Evolutionary conservation across 1,140 invertebrate genomes (phyloP).

Genomic region (Zaprionus nigranus): DNA sequence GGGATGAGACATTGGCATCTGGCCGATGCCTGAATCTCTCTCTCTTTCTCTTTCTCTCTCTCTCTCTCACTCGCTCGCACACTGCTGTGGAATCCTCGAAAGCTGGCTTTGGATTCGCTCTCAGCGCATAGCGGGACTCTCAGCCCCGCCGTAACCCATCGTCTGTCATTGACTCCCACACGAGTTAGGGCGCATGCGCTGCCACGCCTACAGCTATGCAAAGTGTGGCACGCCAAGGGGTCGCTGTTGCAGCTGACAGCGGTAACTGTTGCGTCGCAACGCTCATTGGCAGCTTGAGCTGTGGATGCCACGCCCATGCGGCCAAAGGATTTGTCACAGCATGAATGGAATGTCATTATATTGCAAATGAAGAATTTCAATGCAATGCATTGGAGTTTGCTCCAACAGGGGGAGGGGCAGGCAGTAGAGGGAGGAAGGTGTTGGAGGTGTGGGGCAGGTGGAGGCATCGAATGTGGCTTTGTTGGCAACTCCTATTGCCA

Average conservation of each 20-base stretch:
- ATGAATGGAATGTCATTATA: conserved; percentile 77
- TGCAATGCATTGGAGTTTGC: conserved; percentile 74
- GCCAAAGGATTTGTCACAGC: conserved; percentile 43
- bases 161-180: conserved; percentile 44
- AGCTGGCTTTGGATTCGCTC: conserved; percentile 62
- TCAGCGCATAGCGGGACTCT: conserved; percentile 60
- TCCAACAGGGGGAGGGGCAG: not conserved
- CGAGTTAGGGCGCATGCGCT: conserved; percentile 63
- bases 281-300: conserved; percentile 56
- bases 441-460: not conserved
- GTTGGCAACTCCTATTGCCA: not conserved
- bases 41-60: not conserved
- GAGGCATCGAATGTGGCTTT: not conserved
- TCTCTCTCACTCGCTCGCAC: conserved; percentile 58
- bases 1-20: conserved; percentile 42
- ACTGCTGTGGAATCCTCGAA: conserved; percentile 66
- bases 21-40: not conserved
- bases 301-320: conserved; percentile 55
- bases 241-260: conserved; percentile 33
- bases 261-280: conserved; percentile 61
- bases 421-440: too few species aligned
- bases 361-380: conserved; percentile 81
- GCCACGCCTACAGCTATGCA: conserved; percentile 64
- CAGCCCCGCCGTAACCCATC: too few species aligned
- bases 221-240: conserved; percentile 27